Percentiles rank a stretch among this genome's conserved stretches.
Evolutionary conservation across 2,113 vertebrate species (phyloP).

Genomic region (Phyllostomus hastatus): DNA sequence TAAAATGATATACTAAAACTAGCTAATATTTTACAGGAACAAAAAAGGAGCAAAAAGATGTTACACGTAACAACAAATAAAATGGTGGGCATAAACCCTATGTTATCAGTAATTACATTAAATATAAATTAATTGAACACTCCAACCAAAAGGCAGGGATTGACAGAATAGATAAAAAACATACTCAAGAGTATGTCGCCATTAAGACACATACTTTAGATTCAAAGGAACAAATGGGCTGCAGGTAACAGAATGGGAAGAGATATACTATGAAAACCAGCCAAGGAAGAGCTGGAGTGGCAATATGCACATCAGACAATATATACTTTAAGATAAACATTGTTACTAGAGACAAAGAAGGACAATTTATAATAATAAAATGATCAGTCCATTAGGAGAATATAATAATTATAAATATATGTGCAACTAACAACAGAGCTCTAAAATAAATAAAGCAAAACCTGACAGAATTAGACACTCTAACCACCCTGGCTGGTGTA

Average conservation of each 20-base stretch:
- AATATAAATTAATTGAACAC: not conserved
- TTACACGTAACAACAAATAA: not conserved
- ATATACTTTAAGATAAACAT: not conserved
- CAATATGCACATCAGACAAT: not conserved
- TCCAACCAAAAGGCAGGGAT: not conserved
- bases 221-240: not conserved
- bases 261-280: not conserved
- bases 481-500: too few species aligned
- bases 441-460: not conserved
- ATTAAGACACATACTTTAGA: not conserved
- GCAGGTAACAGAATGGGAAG: not conserved
- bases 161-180: not conserved
- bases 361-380: not conserved
- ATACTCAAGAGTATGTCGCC: not conserved
- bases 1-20: not conserved
- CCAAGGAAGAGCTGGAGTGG: not conserved
- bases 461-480: not conserved
- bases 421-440: not conserved
- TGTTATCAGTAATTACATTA: not conserved
- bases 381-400: not conserved
- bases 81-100: not conserved
- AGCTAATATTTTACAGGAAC: not conserved
- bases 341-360: not conserved
- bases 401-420: not conserved
- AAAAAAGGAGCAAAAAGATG: not conserved